These are phyloP conservation scores for Polyodon spathula DNA, from an alignment of 2,113 vertebrate genomes.

Conservation along the genomic window DNA sequence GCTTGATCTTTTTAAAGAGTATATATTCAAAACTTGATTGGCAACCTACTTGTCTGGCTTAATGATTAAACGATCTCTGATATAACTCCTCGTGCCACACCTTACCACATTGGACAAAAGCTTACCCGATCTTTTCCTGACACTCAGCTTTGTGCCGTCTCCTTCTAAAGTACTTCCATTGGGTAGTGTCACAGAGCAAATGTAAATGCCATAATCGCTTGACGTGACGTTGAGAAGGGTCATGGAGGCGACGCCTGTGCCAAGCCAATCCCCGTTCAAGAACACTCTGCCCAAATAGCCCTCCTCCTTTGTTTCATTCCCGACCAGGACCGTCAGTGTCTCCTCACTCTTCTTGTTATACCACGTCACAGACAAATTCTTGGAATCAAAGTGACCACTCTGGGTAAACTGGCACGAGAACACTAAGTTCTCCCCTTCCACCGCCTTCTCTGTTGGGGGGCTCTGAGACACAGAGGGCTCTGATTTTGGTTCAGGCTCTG, in stretches of 20 bases:
- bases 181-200: constrained; percentile 30
- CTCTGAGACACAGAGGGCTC: constrained; percentile 32
- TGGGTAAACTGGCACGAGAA: constrained; percentile 36
- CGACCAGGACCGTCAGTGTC: constrained; percentile 35
- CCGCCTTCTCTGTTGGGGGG: constrained; percentile 44
- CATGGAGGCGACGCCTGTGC: constrained; percentile 37
- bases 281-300: constrained; percentile 34
- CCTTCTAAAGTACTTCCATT: constrained; percentile 29
- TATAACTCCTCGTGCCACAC: no score
- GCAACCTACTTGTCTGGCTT: no score
- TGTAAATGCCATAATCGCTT: constrained; percentile 44
- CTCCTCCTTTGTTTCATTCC: constrained; percentile 28
- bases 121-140: constrained; percentile 40
- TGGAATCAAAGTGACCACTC: neutral
- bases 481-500: neutral
- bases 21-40: no score
- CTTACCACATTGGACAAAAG: no score
- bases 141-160: constrained; percentile 47
- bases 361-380: constrained; percentile 33
- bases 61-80: no score
- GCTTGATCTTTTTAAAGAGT: no score
- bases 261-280: constrained; percentile 33
- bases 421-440: constrained; percentile 44
- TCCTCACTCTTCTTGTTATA: constrained; percentile 41
- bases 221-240: constrained; percentile 41